Percentiles rank a stretch among this genome's conserved stretches.
phyloP scores from a whole-genome alignment of 2,113 vertebrate species.

The Orthonyx spaldingii region DNA sequence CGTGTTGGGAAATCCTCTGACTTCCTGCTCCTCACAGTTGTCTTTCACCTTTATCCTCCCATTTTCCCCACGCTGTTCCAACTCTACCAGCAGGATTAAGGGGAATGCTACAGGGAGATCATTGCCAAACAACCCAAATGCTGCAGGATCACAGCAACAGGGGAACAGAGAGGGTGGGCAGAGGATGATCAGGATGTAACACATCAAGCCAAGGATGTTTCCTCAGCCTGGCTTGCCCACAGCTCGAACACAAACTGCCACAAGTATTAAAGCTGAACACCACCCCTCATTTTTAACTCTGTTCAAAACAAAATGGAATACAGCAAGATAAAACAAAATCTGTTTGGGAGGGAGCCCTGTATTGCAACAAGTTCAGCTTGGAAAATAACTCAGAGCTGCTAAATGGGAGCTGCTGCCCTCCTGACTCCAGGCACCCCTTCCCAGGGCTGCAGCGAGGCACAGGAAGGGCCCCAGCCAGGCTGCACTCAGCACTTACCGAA shows the following conservation, averaged over 20 bases:
- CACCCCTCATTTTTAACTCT: neutral
- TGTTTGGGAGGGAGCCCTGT: neutral
- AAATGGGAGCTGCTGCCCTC: neutral
- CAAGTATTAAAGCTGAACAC: neutral
- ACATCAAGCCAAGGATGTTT: neutral
- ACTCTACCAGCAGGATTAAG: neutral
- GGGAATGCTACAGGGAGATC: neutral
- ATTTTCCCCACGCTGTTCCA: neutral
- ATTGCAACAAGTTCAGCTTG: neutral
- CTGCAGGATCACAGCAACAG: neutral
- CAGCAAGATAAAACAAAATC: neutral
- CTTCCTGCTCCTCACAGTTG: neutral
- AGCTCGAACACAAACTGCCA: neutral
- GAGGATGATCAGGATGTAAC: neutral
- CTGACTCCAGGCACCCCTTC: neutral
- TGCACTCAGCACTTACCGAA: constrained; percentile 78
- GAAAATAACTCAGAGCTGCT: neutral
- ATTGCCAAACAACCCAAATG: neutral
- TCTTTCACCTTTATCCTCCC: neutral
- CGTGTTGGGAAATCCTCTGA: neutral
- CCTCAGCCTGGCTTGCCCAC: neutral
- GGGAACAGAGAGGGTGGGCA: neutral
- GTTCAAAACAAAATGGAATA: neutral
- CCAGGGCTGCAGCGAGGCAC: neutral
- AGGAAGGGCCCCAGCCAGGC: neutral